phyloP scores from a whole-genome alignment of 1,140 invertebrate species.

The Ganaspis sp. region DNA sequence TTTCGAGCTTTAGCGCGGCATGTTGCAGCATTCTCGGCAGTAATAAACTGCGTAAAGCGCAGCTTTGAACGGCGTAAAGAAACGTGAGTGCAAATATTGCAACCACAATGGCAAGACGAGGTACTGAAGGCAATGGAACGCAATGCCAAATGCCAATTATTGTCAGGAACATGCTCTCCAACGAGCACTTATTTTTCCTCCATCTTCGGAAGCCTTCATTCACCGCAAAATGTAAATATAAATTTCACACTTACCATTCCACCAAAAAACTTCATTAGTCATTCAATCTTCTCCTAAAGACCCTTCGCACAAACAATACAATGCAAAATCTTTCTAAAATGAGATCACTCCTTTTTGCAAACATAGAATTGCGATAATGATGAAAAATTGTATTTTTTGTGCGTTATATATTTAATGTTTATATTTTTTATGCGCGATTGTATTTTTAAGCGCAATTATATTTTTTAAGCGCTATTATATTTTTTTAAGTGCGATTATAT shows the following conservation, averaged over 20 bases:
- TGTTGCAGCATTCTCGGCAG: constrained; percentile 35
- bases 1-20: constrained; percentile 11
- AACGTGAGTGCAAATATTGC: constrained; percentile 39
- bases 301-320: too few relatives aligned
- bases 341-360: too few relatives aligned
- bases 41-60: constrained; percentile 47
- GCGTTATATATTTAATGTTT: too few relatives aligned
- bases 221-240: constrained; percentile 19
- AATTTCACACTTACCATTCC: not conserved
- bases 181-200: constrained; percentile 24
- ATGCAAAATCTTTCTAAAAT: too few relatives aligned
- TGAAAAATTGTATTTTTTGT: too few relatives aligned
- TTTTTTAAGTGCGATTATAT: too few relatives aligned
- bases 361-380: too few relatives aligned
- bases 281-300: too few relatives aligned
- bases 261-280: too few relatives aligned
- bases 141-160: constrained; percentile 43
- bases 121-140: constrained; percentile 40
- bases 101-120: constrained; percentile 47
- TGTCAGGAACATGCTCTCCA: constrained; percentile 5
- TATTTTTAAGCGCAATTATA: too few relatives aligned
- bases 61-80: constrained; percentile 42
- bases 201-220: not conserved
- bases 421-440: too few relatives aligned
- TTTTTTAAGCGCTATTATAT: too few relatives aligned